phyloP scores from a whole-genome alignment of 2,888 invertebrate genomes.

The Synergus laeviventris region DNA sequence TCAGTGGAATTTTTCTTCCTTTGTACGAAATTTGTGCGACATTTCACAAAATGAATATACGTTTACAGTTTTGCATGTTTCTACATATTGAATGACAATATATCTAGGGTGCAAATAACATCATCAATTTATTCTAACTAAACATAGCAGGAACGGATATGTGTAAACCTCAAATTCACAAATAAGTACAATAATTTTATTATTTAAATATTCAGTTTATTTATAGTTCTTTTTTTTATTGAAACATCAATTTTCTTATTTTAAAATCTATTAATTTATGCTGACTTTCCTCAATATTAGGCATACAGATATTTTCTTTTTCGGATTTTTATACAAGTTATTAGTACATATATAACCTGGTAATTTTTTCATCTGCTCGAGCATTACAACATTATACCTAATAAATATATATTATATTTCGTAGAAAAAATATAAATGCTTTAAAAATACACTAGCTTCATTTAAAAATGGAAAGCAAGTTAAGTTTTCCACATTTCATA shows the following conservation, averaged over 20 bases:
- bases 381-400: no score
- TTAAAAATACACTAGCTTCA: background rate
- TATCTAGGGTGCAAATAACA: background rate
- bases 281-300: background rate
- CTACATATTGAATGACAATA: background rate
- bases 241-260: background rate
- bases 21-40: background rate
- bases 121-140: background rate
- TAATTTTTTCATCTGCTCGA: no score
- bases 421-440: conserved; percentile 1
- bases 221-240: background rate
- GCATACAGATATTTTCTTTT: background rate
- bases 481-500: background rate
- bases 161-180: background rate
- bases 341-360: no score
- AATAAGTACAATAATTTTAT: background rate
- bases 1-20: background rate
- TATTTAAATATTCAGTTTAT: background rate
- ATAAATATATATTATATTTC: background rate
- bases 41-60: background rate
- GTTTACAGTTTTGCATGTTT: background rate
- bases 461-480: background rate
- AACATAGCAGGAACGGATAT: background rate
- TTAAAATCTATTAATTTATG: background rate
- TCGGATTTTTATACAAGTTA: no score